Evolutionary conservation across 2,113 vertebrate genomes (phyloP).

Genomic region (Telmatochromis sp.): DNA sequence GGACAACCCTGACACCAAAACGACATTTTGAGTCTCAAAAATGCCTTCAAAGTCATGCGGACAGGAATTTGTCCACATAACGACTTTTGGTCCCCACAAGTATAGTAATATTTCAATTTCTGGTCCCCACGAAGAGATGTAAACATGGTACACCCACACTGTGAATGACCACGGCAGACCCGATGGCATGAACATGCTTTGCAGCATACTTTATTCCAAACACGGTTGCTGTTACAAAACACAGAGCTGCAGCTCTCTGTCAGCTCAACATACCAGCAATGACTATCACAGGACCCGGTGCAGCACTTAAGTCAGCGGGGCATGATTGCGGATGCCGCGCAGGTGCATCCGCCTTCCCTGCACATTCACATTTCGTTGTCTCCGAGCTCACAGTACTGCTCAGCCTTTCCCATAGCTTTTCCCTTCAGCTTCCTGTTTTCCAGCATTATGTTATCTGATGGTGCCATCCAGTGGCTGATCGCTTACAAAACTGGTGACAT

Average conservation of each 20-base stretch:
- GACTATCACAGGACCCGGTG: background rate
- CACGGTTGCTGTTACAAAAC: background rate
- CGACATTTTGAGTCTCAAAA: background rate
- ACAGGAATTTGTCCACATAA: background rate
- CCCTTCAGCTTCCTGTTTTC: background rate
- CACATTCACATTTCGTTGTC: background rate
- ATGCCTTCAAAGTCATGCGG: background rate
- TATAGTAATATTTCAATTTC: background rate
- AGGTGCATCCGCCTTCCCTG: background rate
- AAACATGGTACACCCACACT: background rate
- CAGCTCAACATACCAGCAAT: background rate
- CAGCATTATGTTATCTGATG: background rate
- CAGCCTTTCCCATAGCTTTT: background rate
- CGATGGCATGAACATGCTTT: background rate
- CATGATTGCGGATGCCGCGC: background rate
- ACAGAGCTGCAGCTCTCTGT: background rate
- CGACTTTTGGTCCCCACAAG: background rate
- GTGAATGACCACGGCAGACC: background rate
- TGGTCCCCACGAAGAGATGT: background rate
- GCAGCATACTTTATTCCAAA: background rate
- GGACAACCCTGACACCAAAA: background rate
- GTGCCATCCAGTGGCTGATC: conserved; percentile 24
- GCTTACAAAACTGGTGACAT: background rate
- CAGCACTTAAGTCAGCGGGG: background rate
- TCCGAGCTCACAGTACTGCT: background rate